A percentile compares a stretch with the other conserved stretches of the same genome.
These are phyloP conservation scores for Calidris pugnax DNA, from an alignment of 2,113 vertebrate genomes.

Conservation along the genomic window DNA sequence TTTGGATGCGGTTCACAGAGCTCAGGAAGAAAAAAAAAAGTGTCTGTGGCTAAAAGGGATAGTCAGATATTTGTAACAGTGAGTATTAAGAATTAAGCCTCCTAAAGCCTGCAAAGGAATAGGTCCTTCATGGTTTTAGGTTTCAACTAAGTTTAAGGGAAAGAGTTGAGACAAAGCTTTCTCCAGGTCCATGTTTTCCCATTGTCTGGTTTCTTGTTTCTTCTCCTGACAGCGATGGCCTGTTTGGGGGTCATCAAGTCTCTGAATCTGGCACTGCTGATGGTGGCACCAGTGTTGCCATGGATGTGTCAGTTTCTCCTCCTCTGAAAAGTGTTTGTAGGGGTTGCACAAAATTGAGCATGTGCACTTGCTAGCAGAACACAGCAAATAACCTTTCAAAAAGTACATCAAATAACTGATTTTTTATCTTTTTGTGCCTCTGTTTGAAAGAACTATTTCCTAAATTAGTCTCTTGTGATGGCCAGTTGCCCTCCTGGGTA, in stretches of 20 bases:
- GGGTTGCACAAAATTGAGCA: background rate
- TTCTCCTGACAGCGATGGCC: background rate
- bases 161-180: background rate
- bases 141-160: background rate
- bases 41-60: background rate
- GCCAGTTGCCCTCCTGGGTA: background rate
- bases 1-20: background rate
- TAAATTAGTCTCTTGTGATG: background rate
- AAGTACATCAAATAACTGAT: background rate
- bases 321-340: background rate
- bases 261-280: background rate
- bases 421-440: background rate
- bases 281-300: rapidly evolving
- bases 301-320: background rate
- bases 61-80: background rate
- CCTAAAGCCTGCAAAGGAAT: background rate
- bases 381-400: background rate
- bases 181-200: background rate
- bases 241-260: rapidly evolving
- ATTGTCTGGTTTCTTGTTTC: background rate
- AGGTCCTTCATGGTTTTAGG: background rate
- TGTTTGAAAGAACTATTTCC: background rate
- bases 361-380: background rate
- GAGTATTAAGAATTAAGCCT: background rate
- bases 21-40: background rate